Conservation (phyloP, 64 coral and sea anemone genomes). For the Astreopora myriophthalma region DNA sequence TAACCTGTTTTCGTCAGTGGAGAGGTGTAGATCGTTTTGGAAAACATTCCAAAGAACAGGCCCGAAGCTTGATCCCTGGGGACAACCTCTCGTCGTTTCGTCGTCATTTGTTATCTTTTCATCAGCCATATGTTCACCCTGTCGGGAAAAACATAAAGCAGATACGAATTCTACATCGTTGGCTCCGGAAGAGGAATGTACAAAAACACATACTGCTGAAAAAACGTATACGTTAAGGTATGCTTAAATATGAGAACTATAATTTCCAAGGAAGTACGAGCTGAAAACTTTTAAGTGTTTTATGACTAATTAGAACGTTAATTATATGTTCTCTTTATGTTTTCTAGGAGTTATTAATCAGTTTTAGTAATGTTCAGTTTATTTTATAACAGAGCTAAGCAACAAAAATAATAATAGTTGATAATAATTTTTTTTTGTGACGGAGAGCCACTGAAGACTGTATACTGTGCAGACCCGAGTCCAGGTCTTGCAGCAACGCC, state of each 20-base stretch:
- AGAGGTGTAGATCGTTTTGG: too few relatives aligned
- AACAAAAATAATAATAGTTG: neutral
- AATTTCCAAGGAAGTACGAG: neutral
- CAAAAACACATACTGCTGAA: too few relatives aligned
- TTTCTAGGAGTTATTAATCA: too few relatives aligned
- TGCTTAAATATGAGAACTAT: neutral
- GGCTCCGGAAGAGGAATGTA: too few relatives aligned
- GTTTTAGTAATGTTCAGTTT: neutral
- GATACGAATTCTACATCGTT: too few relatives aligned
- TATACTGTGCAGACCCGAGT: slow-evolving; percentile 29
- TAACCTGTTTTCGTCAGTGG: too few relatives aligned
- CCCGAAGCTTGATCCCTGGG: too few relatives aligned
- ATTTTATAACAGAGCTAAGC: neutral
- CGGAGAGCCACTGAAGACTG: neutral
- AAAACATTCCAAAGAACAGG: too few relatives aligned
- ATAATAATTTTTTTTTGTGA: neutral
- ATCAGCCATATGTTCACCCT: neutral
- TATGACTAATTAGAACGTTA: neutral
- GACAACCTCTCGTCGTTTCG: too few relatives aligned
- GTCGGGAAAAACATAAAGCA: neutral
- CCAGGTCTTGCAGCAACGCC: slow-evolving; percentile 11
- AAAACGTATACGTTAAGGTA: too few relatives aligned
- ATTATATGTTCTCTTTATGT: too few relatives aligned
- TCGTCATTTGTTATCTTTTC: too few relatives aligned
- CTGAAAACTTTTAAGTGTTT: neutral